Base-by-base conservation (phyloP, 2,888 invertebrate genomes). In the Limnephilus marmoratus region DNA sequence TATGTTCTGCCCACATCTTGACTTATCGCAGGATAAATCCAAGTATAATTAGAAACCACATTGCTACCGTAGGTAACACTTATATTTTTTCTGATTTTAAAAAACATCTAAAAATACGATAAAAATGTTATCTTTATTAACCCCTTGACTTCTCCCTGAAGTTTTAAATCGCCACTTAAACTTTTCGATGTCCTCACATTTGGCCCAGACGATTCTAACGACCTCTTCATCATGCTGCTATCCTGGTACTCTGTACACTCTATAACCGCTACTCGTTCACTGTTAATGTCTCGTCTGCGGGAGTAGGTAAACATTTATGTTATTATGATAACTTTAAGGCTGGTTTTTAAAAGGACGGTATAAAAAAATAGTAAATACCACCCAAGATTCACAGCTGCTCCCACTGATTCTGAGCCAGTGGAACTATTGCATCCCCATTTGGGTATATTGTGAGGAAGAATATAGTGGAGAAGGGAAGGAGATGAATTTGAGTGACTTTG, bases 141-240 rank as follows among this genome's bases (percentile, higher is more conserved):
- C 53, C 87, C 31, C n/a, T 68, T 87, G 49, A 37, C 86, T 45
- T 82, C 34, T 68, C n/a, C n/a, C 82, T 81, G 45, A 81, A 86
- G 81, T 85, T 89, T 91, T 49, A 89, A 89, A 90, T 82, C 45
- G 37, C 89, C 89, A 83, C 89, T 91, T 90, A 90, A 91, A 85
- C 89, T 89, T 90, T 91, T n/a, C 80, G 81, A 89, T 86, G 83
- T 85, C 82, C 83, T 24, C 53, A 68, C 85, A 90, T 53, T 34
- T 82, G 45, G 34, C n/a, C 90, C 90, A 90, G 85, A 85, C 68
- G 82, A n/a, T 82, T 31, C 31, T 34, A 37, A 81, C 88, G 45
- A 34, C 41, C 85, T 90, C 83, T 83, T 85, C 82, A 80, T 80
- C 68, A 85, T 53, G 49, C 82, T 15, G 15, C 29, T 90, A 81